Base-by-base conservation (phyloP, 2,888 invertebrate genomes). In the Tipula confusa region DNA sequence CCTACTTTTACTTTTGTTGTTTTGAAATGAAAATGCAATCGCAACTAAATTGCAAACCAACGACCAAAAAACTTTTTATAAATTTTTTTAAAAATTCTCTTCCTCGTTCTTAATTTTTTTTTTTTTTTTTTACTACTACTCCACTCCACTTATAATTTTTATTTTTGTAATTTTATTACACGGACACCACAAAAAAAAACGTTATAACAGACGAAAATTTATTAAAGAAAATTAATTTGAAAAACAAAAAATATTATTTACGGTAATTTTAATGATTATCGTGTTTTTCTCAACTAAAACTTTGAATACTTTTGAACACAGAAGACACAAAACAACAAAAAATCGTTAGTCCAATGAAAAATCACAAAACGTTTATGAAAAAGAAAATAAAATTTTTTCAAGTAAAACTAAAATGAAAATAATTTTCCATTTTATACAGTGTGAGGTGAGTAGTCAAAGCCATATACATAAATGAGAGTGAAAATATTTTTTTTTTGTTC, bases 41-140 rank as follows among this genome's bases (percentile, higher is more conserved):
- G 64, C 64, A 64, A 64, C 64, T 64, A 64, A 64, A 64, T 64
- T 64, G 64, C 64, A 64, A 64, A 64, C 64, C 64, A 24, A 24
- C 64, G 24, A 24, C 24, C 64, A 64, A 64, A 64, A 64, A 64
- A 64, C 24, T 64, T 64, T 64, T 64, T 64, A 64, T 64, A 64
- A 64, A n/a, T n/a, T n/a, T n/a, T n/a, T n/a, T n/a, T n/a, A n/a
- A 64, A 64, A 24, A 64, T 64, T 64, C 64, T 64, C 64, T 64
- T 64, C 64, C 64, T 64, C 64, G 64, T 64, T 64, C 64, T 64
- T 24, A 64, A 64, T 24, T 24, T 64, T 64, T 3, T 64, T 24
- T 64, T 24, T n/a, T n/a, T n/a, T n/a, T n/a, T n/a, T n/a, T n/a
- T n/a, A n/a, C n/a, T n/a, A n/a, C n/a, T n/a, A n/a, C n/a, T n/a